Base-by-base conservation (phyloP, 1,140 invertebrate species). In the Nymphalis io region DNA sequence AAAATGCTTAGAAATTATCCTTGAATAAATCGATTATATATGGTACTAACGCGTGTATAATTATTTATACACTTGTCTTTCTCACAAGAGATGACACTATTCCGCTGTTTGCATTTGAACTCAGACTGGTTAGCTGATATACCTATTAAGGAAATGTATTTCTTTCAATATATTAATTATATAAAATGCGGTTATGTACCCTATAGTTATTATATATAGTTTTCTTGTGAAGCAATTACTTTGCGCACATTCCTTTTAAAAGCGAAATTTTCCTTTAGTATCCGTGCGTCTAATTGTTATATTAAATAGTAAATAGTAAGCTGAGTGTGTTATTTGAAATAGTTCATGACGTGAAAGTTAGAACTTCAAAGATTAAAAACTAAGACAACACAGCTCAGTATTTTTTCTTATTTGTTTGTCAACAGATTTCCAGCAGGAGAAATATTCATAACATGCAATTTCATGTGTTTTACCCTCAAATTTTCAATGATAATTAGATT, bases 131-230 rank as follows among this genome's bases (percentile, higher is more conserved):
- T 46, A 16, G 5, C 8, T 46, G 5, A 46, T 46, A 46, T 46
- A 16, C 44, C 6, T 12, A 21, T 53, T 53, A 48, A 62, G 60
- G 44, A 62, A 62, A 62, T 33, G 15, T 27, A 27, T 51, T 46
- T 55, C 51, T 27, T 63, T 38, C 39, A 23, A 53, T 18, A 33
- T 48, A n/a, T 63, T 63, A 51, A 63, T 63, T 63, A 53, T 38
- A 51, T 21, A 27, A 48, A 61, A 46, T 48, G 6, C n/a, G 20
- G 60, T 33, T 48, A 62, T 48, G 20, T 21, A 44, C 44, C 39
- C 27, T 33, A 40, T 40, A 48, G 13, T 61, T 61, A 61, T 62
- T 53, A 53, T 39, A 63, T 63, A 63, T 16, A 15, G 21, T 63
- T 63, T 18, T 33, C 23, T 20, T n/a, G 42, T 10, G 18, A 60